Conservation (phyloP, 1,140 invertebrate genomes). For the Neotoxoptera formosana region DNA sequence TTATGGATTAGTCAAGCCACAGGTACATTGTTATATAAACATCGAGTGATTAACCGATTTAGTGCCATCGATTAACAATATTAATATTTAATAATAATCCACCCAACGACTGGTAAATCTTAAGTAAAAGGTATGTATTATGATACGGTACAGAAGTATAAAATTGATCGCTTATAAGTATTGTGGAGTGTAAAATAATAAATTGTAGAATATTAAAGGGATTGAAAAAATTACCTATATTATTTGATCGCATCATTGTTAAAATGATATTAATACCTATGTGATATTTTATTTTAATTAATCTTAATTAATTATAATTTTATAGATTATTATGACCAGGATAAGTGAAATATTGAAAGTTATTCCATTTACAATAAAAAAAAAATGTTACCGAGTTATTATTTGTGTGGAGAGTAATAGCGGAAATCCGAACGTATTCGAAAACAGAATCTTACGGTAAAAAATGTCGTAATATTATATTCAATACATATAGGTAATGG, state of each 20-base stretch:
- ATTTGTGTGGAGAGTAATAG: not conserved
- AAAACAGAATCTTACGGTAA: not conserved
- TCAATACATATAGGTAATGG: not conserved
- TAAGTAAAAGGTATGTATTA: not conserved
- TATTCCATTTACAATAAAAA: not conserved
- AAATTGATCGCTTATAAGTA: not conserved
- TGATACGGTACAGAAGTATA: not conserved
- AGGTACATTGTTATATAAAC: too few species aligned
- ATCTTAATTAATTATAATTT: not conserved
- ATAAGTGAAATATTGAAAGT: not conserved
- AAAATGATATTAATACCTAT: too few species aligned
- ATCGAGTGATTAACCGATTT: too few species aligned
- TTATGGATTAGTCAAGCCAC: too few species aligned
- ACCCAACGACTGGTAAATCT: not conserved
- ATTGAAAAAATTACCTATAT: not conserved
- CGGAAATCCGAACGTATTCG: not conserved
- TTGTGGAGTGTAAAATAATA: not conserved
- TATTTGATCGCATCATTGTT: not conserved
- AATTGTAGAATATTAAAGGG: not conserved
- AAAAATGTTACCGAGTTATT: not conserved
- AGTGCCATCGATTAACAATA: too few species aligned
- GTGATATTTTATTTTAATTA: too few species aligned
- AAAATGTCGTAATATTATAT: not conserved
- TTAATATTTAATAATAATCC: not conserved
- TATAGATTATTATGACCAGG: not conserved